These are phyloP conservation scores for Neocrepidodera transversa DNA, from an alignment of 2,888 invertebrate species.

Conservation along the genomic window DNA sequence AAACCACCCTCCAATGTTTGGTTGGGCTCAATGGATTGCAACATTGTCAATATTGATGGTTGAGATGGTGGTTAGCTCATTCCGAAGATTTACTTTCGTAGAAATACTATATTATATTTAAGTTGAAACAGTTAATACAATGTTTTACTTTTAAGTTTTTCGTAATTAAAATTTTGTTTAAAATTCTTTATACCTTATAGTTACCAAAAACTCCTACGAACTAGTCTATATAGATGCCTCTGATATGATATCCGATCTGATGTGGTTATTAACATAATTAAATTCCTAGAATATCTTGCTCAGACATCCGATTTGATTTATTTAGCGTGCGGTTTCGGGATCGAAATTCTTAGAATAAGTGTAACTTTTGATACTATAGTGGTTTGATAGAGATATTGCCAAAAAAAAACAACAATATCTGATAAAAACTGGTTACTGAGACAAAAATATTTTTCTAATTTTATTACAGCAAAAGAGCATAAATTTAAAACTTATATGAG, in stretches of 20 bases:
- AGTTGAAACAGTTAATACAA: too few relatives aligned
- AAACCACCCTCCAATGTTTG: slow-evolving; percentile 35
- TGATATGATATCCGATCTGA: neutral
- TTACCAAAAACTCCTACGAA: too few relatives aligned
- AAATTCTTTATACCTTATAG: too few relatives aligned
- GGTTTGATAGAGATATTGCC: too few relatives aligned
- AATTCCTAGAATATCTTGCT: slow-evolving; percentile 9
- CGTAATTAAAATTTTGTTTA: too few relatives aligned
- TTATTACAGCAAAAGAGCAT: neutral
- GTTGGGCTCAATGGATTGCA: slow-evolving; percentile 45
- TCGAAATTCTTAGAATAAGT: neutral
- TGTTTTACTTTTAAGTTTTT: too few relatives aligned
- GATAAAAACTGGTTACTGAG: too few relatives aligned
- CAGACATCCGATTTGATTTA: slow-evolving; percentile 2
- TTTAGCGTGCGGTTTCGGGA: neutral
- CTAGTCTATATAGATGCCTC: too few relatives aligned
- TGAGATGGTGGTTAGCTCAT: slow-evolving; percentile 3
- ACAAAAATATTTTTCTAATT: too few relatives aligned
- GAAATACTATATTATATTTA: too few relatives aligned
- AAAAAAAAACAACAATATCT: too few relatives aligned
- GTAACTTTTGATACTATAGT: too few relatives aligned
- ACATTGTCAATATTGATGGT: slow-evolving; percentile 43
- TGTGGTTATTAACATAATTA: slow-evolving; percentile 1
- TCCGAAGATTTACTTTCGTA: slow-evolving; percentile 2
- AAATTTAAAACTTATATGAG: neutral